phyloP scores from a whole-genome alignment of 2,888 invertebrate genomes.

The Parthenolecanium corni region DNA sequence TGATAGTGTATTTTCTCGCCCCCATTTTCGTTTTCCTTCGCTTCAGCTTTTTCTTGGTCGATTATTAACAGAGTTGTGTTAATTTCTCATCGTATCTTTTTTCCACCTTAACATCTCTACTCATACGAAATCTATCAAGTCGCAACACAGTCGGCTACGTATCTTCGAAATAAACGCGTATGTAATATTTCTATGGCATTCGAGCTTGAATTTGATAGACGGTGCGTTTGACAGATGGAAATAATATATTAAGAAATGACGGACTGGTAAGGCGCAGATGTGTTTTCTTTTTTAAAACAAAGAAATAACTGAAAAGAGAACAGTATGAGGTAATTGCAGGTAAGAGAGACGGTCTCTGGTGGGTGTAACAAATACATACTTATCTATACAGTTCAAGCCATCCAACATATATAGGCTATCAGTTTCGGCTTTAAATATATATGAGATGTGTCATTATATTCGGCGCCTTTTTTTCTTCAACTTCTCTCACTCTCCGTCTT shows the following conservation, averaged over 20 bases:
- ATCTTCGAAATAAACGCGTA: too few species aligned
- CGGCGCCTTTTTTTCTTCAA: slow-evolving; percentile 26
- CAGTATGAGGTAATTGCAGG: slow-evolving; percentile 26
- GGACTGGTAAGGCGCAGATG: slow-evolving; percentile 24
- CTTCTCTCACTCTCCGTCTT: too few species aligned
- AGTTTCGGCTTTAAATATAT: slow-evolving; percentile 24
- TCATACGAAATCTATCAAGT: too few species aligned
- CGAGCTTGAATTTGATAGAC: too few species aligned
- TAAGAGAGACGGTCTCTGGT: slow-evolving; percentile 16
- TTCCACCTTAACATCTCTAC: too few species aligned
- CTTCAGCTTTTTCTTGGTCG: too few species aligned
- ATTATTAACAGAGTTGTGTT: too few species aligned
- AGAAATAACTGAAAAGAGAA: slow-evolving; percentile 26
- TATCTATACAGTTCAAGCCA: slow-evolving; percentile 3
- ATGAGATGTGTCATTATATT: slow-evolving; percentile 25
- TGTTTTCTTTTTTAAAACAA: slow-evolving; percentile 24
- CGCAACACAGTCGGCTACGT: too few species aligned
- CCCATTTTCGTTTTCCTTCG: too few species aligned
- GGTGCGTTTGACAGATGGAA: slow-evolving; percentile 24
- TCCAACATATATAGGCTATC: slow-evolving; percentile 25
- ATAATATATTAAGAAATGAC: slow-evolving; percentile 26
- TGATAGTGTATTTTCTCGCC: too few species aligned
- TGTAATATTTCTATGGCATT: too few species aligned
- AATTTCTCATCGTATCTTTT: too few species aligned
- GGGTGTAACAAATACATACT: slow-evolving; percentile 25